Evolutionary conservation across 2,888 invertebrate genomes (phyloP).

Genomic region (Subacronicta megacephala): DNA sequence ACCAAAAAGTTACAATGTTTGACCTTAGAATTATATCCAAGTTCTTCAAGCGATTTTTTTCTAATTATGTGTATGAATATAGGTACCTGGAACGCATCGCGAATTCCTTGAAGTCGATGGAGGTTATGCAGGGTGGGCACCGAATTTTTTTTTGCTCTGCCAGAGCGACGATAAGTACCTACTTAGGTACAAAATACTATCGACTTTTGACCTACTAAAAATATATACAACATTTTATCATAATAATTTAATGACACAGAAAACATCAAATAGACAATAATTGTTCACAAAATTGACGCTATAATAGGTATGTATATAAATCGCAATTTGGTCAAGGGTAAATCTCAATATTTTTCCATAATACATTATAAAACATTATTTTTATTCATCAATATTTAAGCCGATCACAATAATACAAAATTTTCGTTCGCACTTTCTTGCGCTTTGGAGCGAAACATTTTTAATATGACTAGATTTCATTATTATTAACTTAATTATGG

Average conservation of each 20-base stretch:
- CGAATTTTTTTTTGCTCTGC: no score
- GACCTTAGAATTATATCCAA: no score
- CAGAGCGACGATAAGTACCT: no score
- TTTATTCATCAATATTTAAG: constrained; percentile 61
- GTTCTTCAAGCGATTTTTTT: no score
- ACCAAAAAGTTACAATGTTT: no score
- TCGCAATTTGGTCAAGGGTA: constrained; percentile 75
- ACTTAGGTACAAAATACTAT: no score
- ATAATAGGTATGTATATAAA: constrained; percentile 55
- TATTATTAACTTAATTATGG: constrained; percentile 49
- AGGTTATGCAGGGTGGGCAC: no score
- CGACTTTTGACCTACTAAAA: no score
- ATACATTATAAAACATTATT: constrained; percentile 38
- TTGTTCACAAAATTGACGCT: constrained; percentile 77
- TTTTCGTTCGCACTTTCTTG: constrained; percentile 36
- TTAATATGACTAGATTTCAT: constrained; percentile 42
- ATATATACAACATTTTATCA: constrained; percentile 44
- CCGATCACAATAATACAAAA: constrained; percentile 62
- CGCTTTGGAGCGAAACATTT: constrained; percentile 26
- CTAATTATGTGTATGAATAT: no score
- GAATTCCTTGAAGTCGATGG: no score
- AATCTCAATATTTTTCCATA: constrained; percentile 50
- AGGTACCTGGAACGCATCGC: no score
- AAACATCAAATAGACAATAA: constrained; percentile 72
- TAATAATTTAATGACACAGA: constrained; percentile 69